phyloP scores from a whole-genome alignment of 2,888 invertebrate genomes.

The Elegia similella region DNA sequence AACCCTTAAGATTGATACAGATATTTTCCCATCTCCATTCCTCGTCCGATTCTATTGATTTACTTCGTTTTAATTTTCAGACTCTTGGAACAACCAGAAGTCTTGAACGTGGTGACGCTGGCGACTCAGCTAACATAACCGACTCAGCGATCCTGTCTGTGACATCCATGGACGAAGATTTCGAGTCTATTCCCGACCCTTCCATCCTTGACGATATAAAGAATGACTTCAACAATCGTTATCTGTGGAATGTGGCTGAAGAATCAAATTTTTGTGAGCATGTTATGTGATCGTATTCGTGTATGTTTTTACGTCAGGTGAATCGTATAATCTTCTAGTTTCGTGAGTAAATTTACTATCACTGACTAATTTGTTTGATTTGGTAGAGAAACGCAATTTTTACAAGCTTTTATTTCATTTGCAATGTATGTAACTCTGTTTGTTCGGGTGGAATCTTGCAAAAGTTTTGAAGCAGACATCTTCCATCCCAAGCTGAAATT shows the following conservation, averaged over 20 bases:
- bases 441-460: too few relatives aligned
- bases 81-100: slow-evolving; percentile 49
- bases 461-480: too few relatives aligned
- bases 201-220: slow-evolving; percentile 25
- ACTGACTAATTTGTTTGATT: too few relatives aligned
- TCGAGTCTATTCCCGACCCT: slow-evolving; percentile 38
- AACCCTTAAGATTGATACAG: too few relatives aligned
- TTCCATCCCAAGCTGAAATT: too few relatives aligned
- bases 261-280: slow-evolving; percentile 29
- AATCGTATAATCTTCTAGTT: not conserved
- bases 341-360: not conserved
- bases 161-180: slow-evolving; percentile 61
- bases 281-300: not conserved
- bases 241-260: slow-evolving; percentile 63
- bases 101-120: slow-evolving; percentile 63
- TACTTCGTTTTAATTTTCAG: slow-evolving; percentile 23
- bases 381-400: too few relatives aligned
- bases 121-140: slow-evolving; percentile 52
- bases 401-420: too few relatives aligned
- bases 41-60: too few relatives aligned
- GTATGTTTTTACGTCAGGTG: too few relatives aligned
- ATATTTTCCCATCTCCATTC: too few relatives aligned
- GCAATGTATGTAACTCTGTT: too few relatives aligned
- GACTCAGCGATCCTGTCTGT: slow-evolving; percentile 61
- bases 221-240: slow-evolving; percentile 38